Base-by-base conservation (phyloP, 1,140 invertebrate genomes). In the Dreissena rostriformis region DNA sequence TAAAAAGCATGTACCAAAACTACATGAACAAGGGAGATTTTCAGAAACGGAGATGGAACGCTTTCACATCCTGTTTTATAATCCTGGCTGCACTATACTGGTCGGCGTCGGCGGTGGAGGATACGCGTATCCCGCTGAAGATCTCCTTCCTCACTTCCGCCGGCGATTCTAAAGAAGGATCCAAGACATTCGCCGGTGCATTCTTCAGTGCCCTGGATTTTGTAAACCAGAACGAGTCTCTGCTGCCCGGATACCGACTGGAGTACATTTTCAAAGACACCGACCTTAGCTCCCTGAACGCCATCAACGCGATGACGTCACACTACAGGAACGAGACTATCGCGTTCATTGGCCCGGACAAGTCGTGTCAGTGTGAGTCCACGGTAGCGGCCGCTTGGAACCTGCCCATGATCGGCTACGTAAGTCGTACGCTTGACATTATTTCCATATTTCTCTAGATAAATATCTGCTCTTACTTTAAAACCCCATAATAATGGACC, bases 361-460 rank as follows among this genome's bases (percentile, higher is more conserved):
- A 97, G 39, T 96, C 96, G 24, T 99, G 98, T 93, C 95, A 96
- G 88, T 97, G 98, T 2, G 98, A 99, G 93, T 97, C 98, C 7
- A 97, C 97, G 82, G 96, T 99, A 77, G 96, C 98, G 15, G 96
- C 98, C 87, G 96, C 97, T 17, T 95, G 96, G 89, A 98, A 99
- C 94, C 95, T 98, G 92, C 97, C 98, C 55, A 98, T 99, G 97
- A 97, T 99, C 93, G 98, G 97, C 90, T 98, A 98, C 94, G 98
- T 98, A 94, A 96, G 97, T 39, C 39, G 39, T 87, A 2, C 8
- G 39, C 39, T 39, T 39, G 39, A 39, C 39, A 39, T 39, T 8
- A 39, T 39, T 2, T 39, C 8, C 39, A 2, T 39, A n/a, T n/a
- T n/a, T n/a, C n/a, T n/a, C n/a, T n/a, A n/a, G n/a, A n/a, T n/a